phyloP scores from a whole-genome alignment of 30 jellyfish, hydroid and myxozoan genomes.

The Cassiopea xamachana region DNA sequence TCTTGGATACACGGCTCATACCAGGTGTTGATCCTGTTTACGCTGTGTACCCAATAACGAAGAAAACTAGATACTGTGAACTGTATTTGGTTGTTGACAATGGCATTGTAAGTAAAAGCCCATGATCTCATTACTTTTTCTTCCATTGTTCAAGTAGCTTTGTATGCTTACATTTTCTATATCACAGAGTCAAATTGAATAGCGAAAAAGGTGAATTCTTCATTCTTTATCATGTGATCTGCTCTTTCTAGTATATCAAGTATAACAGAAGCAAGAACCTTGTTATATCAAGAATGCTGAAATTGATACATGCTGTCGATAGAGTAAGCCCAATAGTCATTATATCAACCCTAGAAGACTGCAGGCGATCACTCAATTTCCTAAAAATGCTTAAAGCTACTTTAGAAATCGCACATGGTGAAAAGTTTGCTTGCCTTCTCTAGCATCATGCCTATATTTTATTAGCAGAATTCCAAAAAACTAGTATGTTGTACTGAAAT shows the following conservation, averaged over 20 bases:
- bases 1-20: background rate
- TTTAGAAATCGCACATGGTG: too few species aligned
- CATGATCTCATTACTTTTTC: too few species aligned
- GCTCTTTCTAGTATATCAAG: slow-evolving; percentile 49
- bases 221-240: background rate
- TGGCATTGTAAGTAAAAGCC: slow-evolving; percentile 63
- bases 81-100: slow-evolving; percentile 76
- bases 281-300: slow-evolving; percentile 71
- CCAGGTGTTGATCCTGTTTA: slow-evolving; percentile 89
- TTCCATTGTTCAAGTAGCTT: too few species aligned
- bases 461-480: too few species aligned
- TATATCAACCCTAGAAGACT: too few species aligned
- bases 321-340: slow-evolving; percentile 62
- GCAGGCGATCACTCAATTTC: too few species aligned
- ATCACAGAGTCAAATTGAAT: too few species aligned
- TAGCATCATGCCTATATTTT: too few species aligned
- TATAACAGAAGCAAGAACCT: slow-evolving; percentile 69
- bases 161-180: too few species aligned
- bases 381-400: too few species aligned
- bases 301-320: slow-evolving; percentile 79
- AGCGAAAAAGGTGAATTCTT: background rate
- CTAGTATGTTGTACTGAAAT: too few species aligned
- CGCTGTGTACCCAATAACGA: slow-evolving; percentile 59
- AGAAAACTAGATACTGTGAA: slow-evolving; percentile 83
- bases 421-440: too few species aligned